Percentiles rank a stretch among this genome's conserved stretches.
Conservation (phyloP, 2,797 vertebrate genomes). For the Rhinogobio ventralis region DNA sequence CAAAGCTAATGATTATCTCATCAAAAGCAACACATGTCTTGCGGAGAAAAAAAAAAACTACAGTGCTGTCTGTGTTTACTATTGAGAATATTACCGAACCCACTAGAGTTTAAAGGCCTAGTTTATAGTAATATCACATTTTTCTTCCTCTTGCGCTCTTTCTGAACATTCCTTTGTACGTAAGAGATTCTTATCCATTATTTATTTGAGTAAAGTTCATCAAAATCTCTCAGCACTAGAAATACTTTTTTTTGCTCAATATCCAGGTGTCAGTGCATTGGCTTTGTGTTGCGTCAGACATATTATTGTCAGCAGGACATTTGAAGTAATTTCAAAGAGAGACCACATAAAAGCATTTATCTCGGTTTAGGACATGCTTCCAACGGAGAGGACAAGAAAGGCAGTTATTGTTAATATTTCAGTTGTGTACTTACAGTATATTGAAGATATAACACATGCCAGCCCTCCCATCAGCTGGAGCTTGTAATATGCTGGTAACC, state of each 20-base stretch:
- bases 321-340: slow-evolving; percentile 30
- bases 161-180: not conserved
- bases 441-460: not conserved
- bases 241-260: slow-evolving; percentile 14
- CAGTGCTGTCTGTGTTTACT: slow-evolving; percentile 20
- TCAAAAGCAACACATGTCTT: slow-evolving; percentile 21
- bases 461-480: not conserved
- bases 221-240: slow-evolving; percentile 10
- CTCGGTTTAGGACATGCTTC: slow-evolving; percentile 12
- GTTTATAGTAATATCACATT: slow-evolving; percentile 29
- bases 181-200: slow-evolving; percentile 18
- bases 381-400: not conserved
- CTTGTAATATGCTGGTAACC: not conserved
- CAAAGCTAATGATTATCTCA: slow-evolving; percentile 33
- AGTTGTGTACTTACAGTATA: slow-evolving; percentile 15
- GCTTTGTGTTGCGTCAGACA: slow-evolving; percentile 41
- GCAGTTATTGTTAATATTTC: not conserved
- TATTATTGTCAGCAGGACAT: slow-evolving; percentile 44
- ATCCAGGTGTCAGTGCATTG: slow-evolving; percentile 35
- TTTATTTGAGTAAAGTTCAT: slow-evolving; percentile 34
- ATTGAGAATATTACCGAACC: slow-evolving; percentile 7
- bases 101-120: slow-evolving; percentile 14
- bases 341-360: slow-evolving; percentile 24
- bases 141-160: not conserved
- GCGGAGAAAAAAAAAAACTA: not conserved